These are phyloP conservation scores for Volucella bombylans DNA, from an alignment of 2,888 invertebrate species.

Conservation along the genomic window DNA sequence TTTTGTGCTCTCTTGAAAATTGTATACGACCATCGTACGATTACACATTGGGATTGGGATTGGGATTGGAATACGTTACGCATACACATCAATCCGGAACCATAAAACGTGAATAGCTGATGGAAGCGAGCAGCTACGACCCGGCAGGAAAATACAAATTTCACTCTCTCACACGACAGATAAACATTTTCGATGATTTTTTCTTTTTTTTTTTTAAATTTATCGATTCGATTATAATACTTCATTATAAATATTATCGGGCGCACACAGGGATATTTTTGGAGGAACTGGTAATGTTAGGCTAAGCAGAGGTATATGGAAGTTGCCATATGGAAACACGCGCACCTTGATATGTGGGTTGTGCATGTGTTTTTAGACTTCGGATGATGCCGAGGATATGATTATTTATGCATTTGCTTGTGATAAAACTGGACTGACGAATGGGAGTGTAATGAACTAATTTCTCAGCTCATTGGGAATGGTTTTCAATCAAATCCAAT, in stretches of 20 bases:
- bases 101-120: constrained; percentile 68
- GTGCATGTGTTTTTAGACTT: too few relatives aligned
- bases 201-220: constrained; percentile 52
- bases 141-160: constrained; percentile 22
- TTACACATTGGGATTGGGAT: too few relatives aligned
- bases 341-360: background rate
- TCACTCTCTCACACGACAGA: constrained; percentile 56
- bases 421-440: background rate
- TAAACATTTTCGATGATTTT: constrained; percentile 56
- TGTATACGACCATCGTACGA: constrained; percentile 16
- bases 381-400: background rate
- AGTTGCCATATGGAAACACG: background rate
- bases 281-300: background rate
- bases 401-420: constrained; percentile 19
- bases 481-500: too few relatives aligned
- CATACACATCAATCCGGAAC: constrained; percentile 56
- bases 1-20: constrained; percentile 64
- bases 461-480: too few relatives aligned
- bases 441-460: constrained; percentile 1
- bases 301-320: too few relatives aligned
- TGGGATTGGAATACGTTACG: too few relatives aligned
- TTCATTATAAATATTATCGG: constrained; percentile 66
- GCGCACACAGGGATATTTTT: constrained; percentile 38
- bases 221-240: constrained; percentile 60
- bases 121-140: constrained; percentile 19